Evolutionary conservation across 2,797 vertebrate genomes (phyloP).

Genomic region (Leptodactylus fallax): DNA sequence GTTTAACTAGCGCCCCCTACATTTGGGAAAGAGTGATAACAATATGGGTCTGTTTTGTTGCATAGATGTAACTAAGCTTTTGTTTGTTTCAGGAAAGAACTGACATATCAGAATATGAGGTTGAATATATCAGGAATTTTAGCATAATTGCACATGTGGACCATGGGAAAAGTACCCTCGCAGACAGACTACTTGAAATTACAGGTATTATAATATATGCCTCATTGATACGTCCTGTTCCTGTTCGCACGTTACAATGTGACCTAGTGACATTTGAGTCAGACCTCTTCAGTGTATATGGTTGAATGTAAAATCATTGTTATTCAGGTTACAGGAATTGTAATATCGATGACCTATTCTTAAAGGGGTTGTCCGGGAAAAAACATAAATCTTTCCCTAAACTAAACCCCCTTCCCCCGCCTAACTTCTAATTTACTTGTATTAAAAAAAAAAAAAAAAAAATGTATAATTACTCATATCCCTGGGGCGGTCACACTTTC

Average conservation of each 20-base stretch:
- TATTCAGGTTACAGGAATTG: background rate
- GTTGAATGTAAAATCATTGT: background rate
- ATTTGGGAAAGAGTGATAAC: no score
- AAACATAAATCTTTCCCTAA: no score
- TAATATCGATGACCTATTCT: no score
- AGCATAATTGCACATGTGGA: conserved; percentile 97
- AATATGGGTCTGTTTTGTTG: no score
- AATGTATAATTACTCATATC: no score
- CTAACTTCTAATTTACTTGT: no score
- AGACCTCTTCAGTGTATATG: background rate
- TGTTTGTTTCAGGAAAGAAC: conserved; percentile 77
- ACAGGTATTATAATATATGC: conserved; percentile 79
- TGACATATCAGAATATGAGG: conserved; percentile 86
- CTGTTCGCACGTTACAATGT: background rate
- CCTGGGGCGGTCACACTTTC: no score
- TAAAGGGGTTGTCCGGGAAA: no score
- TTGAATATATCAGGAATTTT: conserved; percentile 92
- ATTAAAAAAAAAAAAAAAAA: no score
- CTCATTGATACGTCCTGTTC: background rate
- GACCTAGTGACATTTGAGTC: background rate
- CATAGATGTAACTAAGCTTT: no score
- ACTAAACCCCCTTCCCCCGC: no score
- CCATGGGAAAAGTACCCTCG: conserved; percentile 97
- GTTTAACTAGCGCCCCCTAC: no score
- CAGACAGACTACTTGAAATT: conserved; percentile 92